These are phyloP conservation scores for Macroramphosus scolopax DNA, from an alignment of 2,797 vertebrate genomes.

Conservation along the genomic window DNA sequence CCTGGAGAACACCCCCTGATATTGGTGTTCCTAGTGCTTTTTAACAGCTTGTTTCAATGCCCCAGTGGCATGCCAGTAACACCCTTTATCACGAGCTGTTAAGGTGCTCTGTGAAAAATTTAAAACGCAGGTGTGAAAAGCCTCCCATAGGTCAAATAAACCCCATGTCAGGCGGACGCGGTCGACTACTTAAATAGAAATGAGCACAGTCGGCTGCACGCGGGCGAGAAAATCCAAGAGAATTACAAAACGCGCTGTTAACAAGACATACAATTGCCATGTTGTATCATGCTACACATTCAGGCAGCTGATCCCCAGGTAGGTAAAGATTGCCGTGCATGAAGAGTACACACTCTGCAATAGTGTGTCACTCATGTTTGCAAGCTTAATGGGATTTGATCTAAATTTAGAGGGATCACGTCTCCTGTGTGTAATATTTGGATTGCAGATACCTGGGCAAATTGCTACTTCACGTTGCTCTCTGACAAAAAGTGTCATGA, in stretches of 20 bases:
- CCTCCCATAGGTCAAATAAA: slow-evolving; percentile 58
- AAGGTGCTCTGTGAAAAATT: slow-evolving; percentile 55
- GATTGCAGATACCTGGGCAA: slow-evolving; percentile 71
- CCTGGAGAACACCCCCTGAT: slow-evolving; percentile 29
- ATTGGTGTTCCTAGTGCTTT: slow-evolving; percentile 48
- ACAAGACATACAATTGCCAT: too few species aligned
- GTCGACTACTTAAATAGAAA: too few species aligned
- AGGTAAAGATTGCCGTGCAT: slow-evolving; percentile 12
- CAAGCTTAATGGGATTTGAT: slow-evolving; percentile 75
- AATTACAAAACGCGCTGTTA: too few species aligned
- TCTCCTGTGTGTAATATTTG: slow-evolving; percentile 66
- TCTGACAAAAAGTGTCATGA: slow-evolving; percentile 73
- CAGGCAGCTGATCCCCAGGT: too few species aligned
- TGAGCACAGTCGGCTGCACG: too few species aligned
- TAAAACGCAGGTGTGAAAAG: slow-evolving; percentile 66
- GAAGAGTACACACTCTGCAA: slow-evolving; percentile 51
- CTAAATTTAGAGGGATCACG: slow-evolving; percentile 75
- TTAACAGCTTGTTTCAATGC: slow-evolving; percentile 61
- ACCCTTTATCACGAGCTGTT: slow-evolving; percentile 61
- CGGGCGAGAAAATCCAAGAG: too few species aligned
- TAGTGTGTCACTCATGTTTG: slow-evolving; percentile 59
- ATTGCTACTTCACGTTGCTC: slow-evolving; percentile 71
- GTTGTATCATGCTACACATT: too few species aligned
- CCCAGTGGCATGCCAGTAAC: slow-evolving; percentile 44
- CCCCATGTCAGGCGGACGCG: slow-evolving; percentile 22